Conservation (phyloP, 2,113 vertebrate genomes). For the Scomber scombrus region DNA sequence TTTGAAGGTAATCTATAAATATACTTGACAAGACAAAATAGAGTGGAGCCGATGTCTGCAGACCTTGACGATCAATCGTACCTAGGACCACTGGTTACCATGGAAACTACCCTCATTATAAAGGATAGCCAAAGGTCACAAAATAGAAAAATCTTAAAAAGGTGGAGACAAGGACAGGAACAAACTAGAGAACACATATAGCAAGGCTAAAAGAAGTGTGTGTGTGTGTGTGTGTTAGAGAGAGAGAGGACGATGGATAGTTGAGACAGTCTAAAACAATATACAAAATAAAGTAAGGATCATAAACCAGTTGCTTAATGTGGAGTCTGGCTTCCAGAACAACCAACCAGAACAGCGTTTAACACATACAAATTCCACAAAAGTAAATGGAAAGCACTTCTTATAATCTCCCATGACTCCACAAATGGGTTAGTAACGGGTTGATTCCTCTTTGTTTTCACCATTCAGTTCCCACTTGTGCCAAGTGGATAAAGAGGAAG, state of each 20-base stretch:
- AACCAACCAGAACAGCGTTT: background rate
- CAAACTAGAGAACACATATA: background rate
- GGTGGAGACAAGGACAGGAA: slow-evolving; percentile 14
- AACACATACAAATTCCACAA: background rate
- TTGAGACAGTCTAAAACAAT: background rate
- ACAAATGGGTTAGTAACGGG: background rate
- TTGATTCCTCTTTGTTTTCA: background rate
- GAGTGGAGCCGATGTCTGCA: slow-evolving; percentile 28
- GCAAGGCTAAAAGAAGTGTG: background rate
- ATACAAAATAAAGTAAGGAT: background rate
- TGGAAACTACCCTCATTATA: slow-evolving; percentile 64
- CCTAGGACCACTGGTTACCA: slow-evolving; percentile 37
- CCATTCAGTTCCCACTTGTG: background rate
- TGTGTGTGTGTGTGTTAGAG: background rate
- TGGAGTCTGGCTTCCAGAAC: background rate
- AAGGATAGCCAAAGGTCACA: slow-evolving; percentile 37
- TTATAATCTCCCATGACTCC: background rate
- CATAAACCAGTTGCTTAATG: background rate
- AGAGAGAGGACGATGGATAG: background rate
- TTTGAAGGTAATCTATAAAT: slow-evolving; percentile 42
- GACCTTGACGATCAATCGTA: slow-evolving; percentile 46
- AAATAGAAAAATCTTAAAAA: slow-evolving; percentile 11
- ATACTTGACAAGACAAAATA: slow-evolving; percentile 27
- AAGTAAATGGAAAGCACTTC: background rate
- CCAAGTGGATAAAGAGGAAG: too few species aligned